phyloP scores from a whole-genome alignment of 2,113 vertebrate genomes.

The Hyperopisus bebe region DNA sequence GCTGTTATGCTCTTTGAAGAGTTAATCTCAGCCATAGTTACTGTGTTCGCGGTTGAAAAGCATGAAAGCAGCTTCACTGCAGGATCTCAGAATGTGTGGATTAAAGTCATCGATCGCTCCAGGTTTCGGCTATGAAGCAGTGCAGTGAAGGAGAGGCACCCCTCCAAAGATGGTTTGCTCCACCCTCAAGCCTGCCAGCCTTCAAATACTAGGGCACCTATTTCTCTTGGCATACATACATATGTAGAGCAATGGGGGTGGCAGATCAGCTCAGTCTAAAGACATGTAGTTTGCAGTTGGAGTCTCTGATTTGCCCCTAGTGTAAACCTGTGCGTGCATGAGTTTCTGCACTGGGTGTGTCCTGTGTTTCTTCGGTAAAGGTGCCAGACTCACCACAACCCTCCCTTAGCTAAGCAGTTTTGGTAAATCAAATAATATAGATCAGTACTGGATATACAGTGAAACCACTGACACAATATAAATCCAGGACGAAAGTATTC shows the following conservation, averaged over 20 bases:
- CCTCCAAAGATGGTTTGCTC: neutral
- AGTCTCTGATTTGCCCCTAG: neutral
- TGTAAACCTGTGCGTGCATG: neutral
- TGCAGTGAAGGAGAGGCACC: conserved; percentile 2
- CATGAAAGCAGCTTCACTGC: neutral
- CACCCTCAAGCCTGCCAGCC: neutral
- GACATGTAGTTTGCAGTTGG: neutral
- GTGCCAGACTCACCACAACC: neutral
- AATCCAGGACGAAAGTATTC: neutral
- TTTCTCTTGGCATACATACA: neutral
- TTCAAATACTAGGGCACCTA: conserved; percentile 11
- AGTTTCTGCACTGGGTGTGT: neutral
- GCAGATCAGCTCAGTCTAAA: neutral
- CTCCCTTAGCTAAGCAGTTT: neutral
- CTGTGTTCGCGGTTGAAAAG: neutral
- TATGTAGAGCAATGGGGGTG: neutral
- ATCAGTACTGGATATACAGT: neutral
- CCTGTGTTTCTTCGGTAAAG: neutral
- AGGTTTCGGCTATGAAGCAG: neutral
- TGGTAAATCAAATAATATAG: neutral
- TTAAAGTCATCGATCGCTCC: conserved; percentile 9
- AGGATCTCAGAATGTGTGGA: neutral
- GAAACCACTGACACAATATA: neutral
- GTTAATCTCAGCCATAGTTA: neutral
- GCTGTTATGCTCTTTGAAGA: neutral